Evolutionary conservation across 2,113 vertebrate species (phyloP), one percentile per base, ranked within the genome.

Genomic region (Marmota monax): DNA sequence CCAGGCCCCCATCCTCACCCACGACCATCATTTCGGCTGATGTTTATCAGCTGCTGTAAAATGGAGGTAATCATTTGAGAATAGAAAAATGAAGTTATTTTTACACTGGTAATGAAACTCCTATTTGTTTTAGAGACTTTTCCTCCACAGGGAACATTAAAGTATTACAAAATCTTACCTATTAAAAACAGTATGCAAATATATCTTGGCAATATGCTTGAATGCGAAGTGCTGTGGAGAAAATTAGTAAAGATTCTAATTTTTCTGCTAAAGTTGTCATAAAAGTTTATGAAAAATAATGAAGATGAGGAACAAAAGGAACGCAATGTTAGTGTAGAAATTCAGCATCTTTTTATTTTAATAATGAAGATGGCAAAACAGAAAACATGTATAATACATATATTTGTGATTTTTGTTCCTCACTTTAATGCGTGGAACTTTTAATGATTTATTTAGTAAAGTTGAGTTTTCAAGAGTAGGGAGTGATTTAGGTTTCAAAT

Each of bases 71-170:
- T 95, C 89, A 84, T 74, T 87, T 42, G 92, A 95, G 85, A 92
- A 84, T 23, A 76, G 89, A 92, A 85, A 97, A 97, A 95, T 90
- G 70, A 94, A 92, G 85, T 92, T 96, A 87, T 87, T 92, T 92
- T 88, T 84, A 80, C 76, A 51, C 45, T 78, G 67, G 34, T 84
- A 80, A 93, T 90, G 87, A 93, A 92, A 92, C 39, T 92, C 51
- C 65, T 69, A 51, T 96, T 96, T 90, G 37, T 91, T 96, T 79
- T 51, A 84, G 65, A 92, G 88, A 58, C 7, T 61, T 79, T 86
- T 37, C 12, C 17, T 11, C 61, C 45, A 18, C 1, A 0, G 25
- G 77, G 37, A 96, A 78, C 48, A 63, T 69, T 87, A 82, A 86
- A 93, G 84, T 82, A 74, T 22, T 76, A 78, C 23, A 83, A 91